Percentiles rank a stretch among this genome's conserved stretches.
Conservation (phyloP, 2,797 vertebrate species). For the Sciurus vulgaris region DNA sequence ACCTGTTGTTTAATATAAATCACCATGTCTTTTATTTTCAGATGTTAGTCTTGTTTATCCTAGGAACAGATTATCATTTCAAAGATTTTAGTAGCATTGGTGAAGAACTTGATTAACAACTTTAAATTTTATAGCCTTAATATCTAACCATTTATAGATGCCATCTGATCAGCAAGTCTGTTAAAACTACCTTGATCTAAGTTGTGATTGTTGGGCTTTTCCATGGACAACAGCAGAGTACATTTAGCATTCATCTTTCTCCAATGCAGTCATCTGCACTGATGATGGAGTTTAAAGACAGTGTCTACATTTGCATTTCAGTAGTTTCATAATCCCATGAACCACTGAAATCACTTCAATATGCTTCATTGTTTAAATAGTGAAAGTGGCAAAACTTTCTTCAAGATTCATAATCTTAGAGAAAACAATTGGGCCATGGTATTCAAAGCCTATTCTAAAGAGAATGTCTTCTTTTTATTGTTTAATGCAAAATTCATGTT, state of each 20-base stretch:
- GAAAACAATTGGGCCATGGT: background rate
- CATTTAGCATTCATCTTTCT: conserved; percentile 50
- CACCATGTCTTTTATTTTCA: conserved; percentile 48
- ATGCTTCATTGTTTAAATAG: conserved; percentile 61
- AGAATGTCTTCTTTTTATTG: background rate
- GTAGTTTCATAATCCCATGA: conserved; percentile 58
- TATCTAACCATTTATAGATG: background rate
- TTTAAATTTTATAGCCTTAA: conserved; percentile 50
- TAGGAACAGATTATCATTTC: conserved; percentile 18
- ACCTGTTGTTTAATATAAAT: conserved; percentile 25
- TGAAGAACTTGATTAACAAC: conserved; percentile 37
- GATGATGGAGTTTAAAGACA: conserved; percentile 65
- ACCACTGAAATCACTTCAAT: conserved; percentile 54
- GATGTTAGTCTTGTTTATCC: background rate
- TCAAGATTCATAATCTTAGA: conserved; percentile 62
- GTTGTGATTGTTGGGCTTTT: conserved; percentile 1
- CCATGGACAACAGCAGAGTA: background rate
- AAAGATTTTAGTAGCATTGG: conserved; percentile 13
- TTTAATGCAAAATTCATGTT: conserved; percentile 22
- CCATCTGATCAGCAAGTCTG: conserved; percentile 24
- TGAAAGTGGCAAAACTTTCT: conserved; percentile 63
- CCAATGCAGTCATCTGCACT: conserved; percentile 26
- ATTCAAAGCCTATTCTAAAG: conserved; percentile 15
- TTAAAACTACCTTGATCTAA: conserved; percentile 47
- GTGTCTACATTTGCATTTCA: conserved; percentile 74